These are phyloP conservation scores for Amphipoea oculea DNA, from an alignment of 2,888 invertebrate genomes.

Conservation along the genomic window DNA sequence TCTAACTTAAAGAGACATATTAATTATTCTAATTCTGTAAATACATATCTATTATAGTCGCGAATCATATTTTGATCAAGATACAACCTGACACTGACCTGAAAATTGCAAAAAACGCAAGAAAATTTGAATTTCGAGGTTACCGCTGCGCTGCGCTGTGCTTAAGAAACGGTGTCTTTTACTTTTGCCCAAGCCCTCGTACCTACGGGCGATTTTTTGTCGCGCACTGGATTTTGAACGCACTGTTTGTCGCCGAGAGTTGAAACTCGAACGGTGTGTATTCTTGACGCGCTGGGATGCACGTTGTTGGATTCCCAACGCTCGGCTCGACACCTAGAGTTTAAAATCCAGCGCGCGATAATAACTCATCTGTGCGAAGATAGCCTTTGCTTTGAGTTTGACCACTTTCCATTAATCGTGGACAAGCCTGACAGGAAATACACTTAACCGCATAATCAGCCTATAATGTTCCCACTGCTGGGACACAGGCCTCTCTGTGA, in stretches of 20 bases:
- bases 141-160: too few species aligned
- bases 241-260: neutral
- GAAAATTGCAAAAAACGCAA: too few species aligned
- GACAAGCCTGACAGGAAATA: neutral
- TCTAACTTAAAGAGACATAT: too few species aligned
- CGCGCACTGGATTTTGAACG: neutral
- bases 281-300: neutral
- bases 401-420: neutral
- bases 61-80: too few species aligned
- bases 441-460: neutral
- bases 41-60: too few species aligned
- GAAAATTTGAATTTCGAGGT: too few species aligned
- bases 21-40: too few species aligned
- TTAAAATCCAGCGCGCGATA: too few species aligned
- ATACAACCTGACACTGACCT: too few species aligned
- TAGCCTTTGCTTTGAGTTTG: neutral
- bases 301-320: neutral
- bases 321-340: neutral
- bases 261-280: neutral
- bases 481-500: too few species aligned
- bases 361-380: too few species aligned
- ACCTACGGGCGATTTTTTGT: neutral
- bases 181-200: neutral
- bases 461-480: too few species aligned
- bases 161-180: neutral